Conservation (phyloP, 2,797 vertebrate species). For the Tokudaia tokunoshimensis region DNA sequence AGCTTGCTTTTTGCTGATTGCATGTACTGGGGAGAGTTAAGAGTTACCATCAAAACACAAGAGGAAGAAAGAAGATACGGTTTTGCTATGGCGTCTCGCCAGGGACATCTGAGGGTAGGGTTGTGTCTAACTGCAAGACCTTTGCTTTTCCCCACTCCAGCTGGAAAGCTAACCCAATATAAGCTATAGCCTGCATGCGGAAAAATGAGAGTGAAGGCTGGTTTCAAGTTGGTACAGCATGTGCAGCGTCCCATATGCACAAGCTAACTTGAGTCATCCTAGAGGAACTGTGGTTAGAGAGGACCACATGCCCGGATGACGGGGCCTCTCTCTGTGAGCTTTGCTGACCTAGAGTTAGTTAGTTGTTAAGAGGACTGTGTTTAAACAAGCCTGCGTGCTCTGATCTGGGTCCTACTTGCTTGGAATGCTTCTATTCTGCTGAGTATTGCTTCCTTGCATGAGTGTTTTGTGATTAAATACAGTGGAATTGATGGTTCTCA, state of each 20-base stretch:
- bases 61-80: neutral
- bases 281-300: constrained; percentile 1
- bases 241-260: constrained; percentile 60
- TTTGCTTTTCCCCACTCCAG: constrained; percentile 77
- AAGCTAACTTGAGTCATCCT: constrained; percentile 59
- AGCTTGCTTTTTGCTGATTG: neutral
- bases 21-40: neutral
- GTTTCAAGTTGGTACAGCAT: constrained; percentile 68
- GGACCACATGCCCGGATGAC: neutral
- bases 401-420: neutral
- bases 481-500: neutral
- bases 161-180: constrained; percentile 80
- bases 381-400: constrained; percentile 1
- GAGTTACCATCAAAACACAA: neutral
- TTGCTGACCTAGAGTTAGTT: neutral
- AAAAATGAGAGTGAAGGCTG: constrained; percentile 79
- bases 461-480: neutral
- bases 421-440: constrained; percentile 60
- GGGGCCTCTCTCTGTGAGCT: neutral
- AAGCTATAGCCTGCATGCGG: constrained; percentile 72
- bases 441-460: constrained; percentile 60
- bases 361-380: constrained; percentile 12
- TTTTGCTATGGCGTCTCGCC: neutral
- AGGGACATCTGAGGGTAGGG: neutral
- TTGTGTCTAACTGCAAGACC: constrained; percentile 80